Evolutionary conservation across 2,888 invertebrate species (phyloP), one percentile per base, ranked within the genome.

Genomic region (Hypolimnas misippus): DNA sequence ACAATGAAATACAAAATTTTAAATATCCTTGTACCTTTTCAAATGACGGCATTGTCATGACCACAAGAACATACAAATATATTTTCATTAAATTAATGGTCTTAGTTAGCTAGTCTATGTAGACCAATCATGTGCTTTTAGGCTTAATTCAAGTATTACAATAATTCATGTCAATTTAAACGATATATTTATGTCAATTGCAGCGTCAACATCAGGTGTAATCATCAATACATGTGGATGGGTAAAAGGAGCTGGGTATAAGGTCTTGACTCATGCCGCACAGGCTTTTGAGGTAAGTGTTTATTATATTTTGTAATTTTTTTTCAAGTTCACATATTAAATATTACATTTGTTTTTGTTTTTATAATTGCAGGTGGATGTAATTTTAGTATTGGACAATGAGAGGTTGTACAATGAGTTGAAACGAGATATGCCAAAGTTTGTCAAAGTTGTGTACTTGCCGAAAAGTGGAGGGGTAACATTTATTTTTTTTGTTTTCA

Each of bases 191-290:
- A n/a, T n/a, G 14, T 17, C 0, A 29, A 70, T 85, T 89, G 1
- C 77, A 96, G 97, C 96, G 0, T 95, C 96, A 76, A 93, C 94
- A 35, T 97, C 97, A 2, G 99, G 99, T 0, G 96, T 97, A 2
- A 95, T 99, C 35, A 98, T 99, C 70, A 99, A 99, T 85, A 99
- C 99, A 0, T 98, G 98, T 74, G 99, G 99, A 0, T 99, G 98
- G 98, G 96, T 99, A 1, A 98, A 98, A 85, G 97, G 96, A 0
- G 95, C 94, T 0, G 99, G 99, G 0, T 99, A 98, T 84, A 95
- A 96, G 75, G 94, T 97, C 58, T 84, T 99, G 10, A 94, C 97
- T 2, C 96, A 97, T 75, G 96, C 97, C 0, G 98, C 98, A 0
- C 96, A 97, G 75, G 96, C 97, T 0, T 99, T 99, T 86, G 98